Evolutionary conservation across 37 sponge, comb jelly and placozoan genomes (phyloP).

Genomic region (Ianthella basta): DNA sequence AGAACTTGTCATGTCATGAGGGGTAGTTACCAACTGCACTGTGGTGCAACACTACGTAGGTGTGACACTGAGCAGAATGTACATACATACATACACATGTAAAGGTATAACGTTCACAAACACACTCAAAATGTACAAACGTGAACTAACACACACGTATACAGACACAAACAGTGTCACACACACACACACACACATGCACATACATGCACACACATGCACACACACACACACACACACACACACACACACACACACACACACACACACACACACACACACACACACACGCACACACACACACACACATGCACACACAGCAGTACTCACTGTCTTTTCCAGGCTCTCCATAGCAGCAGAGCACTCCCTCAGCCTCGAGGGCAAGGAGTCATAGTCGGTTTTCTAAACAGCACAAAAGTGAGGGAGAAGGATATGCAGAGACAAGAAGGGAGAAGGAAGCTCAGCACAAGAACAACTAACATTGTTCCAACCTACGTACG

Average conservation of each 20-base stretch:
- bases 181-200: background rate
- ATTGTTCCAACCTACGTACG: background rate
- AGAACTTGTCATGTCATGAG: too few species aligned
- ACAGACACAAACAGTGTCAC: background rate
- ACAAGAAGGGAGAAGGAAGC: background rate
- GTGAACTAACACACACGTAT: background rate
- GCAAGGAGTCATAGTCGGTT: constrained; percentile 41
- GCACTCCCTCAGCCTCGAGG: constrained; percentile 57
- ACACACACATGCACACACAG: background rate
- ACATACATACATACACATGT: background rate
- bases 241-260: constrained; percentile 8
- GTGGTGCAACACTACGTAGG: too few species aligned
- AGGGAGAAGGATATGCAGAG: background rate
- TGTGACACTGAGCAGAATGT: too few species aligned
- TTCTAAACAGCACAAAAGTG: constrained; percentile 22
- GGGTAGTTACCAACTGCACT: too few species aligned
- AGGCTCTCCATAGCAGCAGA: constrained; percentile 37
- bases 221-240: background rate
- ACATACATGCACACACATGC: background rate
- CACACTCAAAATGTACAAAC: background rate
- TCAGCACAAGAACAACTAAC: background rate
- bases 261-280: background rate
- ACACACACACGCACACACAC: background rate
- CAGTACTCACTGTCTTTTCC: constrained; percentile 63
- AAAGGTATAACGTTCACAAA: too few species aligned